phyloP scores from a whole-genome alignment of 1,140 invertebrate species.

The Acyrthosiphon pisum region DNA sequence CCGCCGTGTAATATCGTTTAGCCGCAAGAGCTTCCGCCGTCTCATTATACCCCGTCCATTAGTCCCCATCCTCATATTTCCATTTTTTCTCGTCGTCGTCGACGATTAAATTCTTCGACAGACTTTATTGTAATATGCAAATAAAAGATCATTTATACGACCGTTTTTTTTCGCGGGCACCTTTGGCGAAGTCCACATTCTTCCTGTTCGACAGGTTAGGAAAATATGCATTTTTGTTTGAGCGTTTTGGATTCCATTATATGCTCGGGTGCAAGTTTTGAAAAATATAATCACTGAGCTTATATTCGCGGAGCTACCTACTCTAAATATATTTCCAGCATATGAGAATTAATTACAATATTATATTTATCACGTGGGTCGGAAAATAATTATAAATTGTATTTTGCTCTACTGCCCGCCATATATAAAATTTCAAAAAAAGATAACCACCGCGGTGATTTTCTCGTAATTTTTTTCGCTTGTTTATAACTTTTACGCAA shows the following conservation, averaged over 20 bases:
- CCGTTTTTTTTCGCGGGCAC: neutral
- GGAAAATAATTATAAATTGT: neutral
- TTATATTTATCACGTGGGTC: neutral
- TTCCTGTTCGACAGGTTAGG: slow-evolving; percentile 6
- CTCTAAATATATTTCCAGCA: neutral
- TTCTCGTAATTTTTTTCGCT: neutral
- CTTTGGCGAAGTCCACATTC: neutral
- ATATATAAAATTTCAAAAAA: neutral
- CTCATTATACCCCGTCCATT: neutral
- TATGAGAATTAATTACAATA: neutral
- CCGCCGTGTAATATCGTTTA: neutral
- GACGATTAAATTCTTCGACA: slow-evolving; percentile 52
- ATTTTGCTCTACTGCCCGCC: neutral
- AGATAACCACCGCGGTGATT: neutral
- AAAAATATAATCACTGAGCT: neutral
- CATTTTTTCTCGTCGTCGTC: slow-evolving; percentile 9
- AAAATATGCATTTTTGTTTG: slow-evolving; percentile 36
- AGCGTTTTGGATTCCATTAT: neutral
- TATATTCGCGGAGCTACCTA: neutral
- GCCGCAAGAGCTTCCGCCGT: neutral
- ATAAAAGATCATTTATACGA: slow-evolving; percentile 39
- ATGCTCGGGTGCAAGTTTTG: neutral
- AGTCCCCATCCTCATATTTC: neutral
- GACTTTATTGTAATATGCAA: slow-evolving; percentile 47
- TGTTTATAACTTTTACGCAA: neutral